Conservation (phyloP, 2,797 vertebrate genomes). For the Chrysocyon brachyurus region DNA sequence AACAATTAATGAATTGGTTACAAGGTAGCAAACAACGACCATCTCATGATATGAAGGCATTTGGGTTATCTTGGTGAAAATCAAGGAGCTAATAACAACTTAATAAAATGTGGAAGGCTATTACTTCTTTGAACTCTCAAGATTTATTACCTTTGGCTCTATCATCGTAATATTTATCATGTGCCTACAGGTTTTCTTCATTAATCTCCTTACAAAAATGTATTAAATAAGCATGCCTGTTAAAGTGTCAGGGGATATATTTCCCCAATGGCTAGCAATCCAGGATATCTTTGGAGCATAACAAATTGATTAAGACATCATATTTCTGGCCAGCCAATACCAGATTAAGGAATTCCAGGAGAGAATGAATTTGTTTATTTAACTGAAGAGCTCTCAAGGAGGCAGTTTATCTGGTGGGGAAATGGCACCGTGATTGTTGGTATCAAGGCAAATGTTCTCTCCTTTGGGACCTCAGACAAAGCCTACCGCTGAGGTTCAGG, state of each 20-base stretch:
- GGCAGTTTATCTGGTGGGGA: not conserved
- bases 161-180: slow-evolving; percentile 19
- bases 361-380: not conserved
- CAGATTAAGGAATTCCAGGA: not conserved
- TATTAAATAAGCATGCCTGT: slow-evolving; percentile 52
- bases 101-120: slow-evolving; percentile 20
- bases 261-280: slow-evolving; percentile 47
- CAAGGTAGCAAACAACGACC: not conserved
- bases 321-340: slow-evolving; percentile 23
- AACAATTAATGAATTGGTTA: not conserved
- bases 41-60: not conserved
- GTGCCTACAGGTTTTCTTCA: not conserved
- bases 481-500: not conserved
- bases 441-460: not conserved
- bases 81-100: not conserved
- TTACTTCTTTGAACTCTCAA: not conserved
- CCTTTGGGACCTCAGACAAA: not conserved
- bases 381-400: not conserved
- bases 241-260: slow-evolving; percentile 56
- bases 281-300: slow-evolving; percentile 45
- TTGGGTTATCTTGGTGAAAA: slow-evolving; percentile 18
- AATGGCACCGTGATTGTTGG: not conserved
- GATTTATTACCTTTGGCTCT: slow-evolving; percentile 3
- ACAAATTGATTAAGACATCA: slow-evolving; percentile 62
- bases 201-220: slow-evolving; percentile 52